These are phyloP conservation scores for Acropora yongei DNA, from an alignment of 64 coral and sea anemone genomes.

Conservation along the genomic window DNA sequence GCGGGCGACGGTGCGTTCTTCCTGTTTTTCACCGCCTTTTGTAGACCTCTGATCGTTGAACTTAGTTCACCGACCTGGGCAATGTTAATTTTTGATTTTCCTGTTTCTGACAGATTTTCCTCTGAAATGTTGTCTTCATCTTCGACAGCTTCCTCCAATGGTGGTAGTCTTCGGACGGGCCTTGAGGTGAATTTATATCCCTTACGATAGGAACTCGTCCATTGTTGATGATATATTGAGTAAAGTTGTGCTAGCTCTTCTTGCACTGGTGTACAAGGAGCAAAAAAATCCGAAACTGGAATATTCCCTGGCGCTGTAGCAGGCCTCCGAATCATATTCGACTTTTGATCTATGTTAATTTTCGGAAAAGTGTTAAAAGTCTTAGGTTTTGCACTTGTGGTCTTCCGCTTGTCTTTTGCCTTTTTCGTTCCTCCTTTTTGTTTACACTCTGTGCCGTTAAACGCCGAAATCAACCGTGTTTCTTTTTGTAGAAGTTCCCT, in stretches of 20 bases:
- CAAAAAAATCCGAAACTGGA: slow-evolving; percentile 1
- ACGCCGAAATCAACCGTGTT: slow-evolving; percentile 1
- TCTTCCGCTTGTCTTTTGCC: background rate
- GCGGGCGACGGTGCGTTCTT: slow-evolving; percentile 31
- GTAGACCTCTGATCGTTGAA: slow-evolving; percentile 48
- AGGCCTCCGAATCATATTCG: background rate
- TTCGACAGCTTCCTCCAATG: background rate
- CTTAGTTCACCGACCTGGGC: slow-evolving; percentile 60
- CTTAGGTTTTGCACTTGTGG: background rate
- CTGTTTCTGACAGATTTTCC: slow-evolving; percentile 13
- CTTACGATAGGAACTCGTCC: slow-evolving; percentile 61
- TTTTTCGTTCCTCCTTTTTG: background rate
- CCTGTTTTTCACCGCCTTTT: slow-evolving; percentile 31
- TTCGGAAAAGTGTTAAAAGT: background rate
- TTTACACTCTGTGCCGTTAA: background rate
- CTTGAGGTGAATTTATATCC: slow-evolving; percentile 62
- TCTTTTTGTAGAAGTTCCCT: slow-evolving; percentile 26
- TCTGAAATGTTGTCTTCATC: background rate
- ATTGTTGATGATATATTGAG: slow-evolving; percentile 80
- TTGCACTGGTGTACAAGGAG: slow-evolving; percentile 46
- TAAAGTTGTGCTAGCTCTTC: slow-evolving; percentile 65
- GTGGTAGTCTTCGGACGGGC: background rate
- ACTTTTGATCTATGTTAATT: background rate
- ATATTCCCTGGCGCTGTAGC: slow-evolving; percentile 34
- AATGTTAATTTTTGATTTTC: slow-evolving; percentile 37